A percentile compares a stretch with the other conserved stretches of the same genome.
Evolutionary conservation across 2,113 vertebrate genomes (phyloP).

Genomic region (Rutilus rutilus): DNA sequence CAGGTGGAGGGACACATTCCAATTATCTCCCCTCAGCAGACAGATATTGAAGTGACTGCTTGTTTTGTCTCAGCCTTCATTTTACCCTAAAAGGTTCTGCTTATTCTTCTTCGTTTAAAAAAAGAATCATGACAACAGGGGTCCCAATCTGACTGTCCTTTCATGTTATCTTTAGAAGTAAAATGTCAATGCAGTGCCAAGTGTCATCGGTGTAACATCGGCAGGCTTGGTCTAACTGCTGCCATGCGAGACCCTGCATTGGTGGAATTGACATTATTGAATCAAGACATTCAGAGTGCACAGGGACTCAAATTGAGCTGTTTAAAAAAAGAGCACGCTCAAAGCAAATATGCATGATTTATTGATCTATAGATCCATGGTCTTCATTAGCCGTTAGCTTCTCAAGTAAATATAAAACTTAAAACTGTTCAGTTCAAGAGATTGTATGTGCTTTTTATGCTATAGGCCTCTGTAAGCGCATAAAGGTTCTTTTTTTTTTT

Average conservation of each 20-base stretch:
- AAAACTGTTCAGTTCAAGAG: not conserved
- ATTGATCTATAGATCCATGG: not conserved
- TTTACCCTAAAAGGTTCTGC: not conserved
- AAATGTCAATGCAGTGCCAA: constrained; percentile 16
- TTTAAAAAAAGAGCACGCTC: not conserved
- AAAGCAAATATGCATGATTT: not conserved
- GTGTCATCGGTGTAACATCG: not conserved
- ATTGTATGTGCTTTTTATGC: not conserved
- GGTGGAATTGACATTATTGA: not conserved
- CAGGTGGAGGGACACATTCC: not conserved
- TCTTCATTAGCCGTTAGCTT: not conserved
- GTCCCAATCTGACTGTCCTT: not conserved
- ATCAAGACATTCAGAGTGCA: not conserved
- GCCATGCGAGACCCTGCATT: not conserved
- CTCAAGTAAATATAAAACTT: not conserved
- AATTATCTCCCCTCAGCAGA: constrained; percentile 2
- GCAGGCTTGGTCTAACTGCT: not conserved
- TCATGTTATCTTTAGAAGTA: not conserved
- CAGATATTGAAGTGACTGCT: constrained; percentile 1
- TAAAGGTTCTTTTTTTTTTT: not conserved
- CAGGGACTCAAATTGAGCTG: not conserved
- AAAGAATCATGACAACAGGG: not conserved
- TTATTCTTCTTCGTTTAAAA: too few species aligned
- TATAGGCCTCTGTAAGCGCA: not conserved
- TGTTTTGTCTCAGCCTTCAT: not conserved